Evolutionary conservation across 2,888 invertebrate species (phyloP), one percentile per base, ranked within the genome.

Genomic region (Oscheius sp.): DNA sequence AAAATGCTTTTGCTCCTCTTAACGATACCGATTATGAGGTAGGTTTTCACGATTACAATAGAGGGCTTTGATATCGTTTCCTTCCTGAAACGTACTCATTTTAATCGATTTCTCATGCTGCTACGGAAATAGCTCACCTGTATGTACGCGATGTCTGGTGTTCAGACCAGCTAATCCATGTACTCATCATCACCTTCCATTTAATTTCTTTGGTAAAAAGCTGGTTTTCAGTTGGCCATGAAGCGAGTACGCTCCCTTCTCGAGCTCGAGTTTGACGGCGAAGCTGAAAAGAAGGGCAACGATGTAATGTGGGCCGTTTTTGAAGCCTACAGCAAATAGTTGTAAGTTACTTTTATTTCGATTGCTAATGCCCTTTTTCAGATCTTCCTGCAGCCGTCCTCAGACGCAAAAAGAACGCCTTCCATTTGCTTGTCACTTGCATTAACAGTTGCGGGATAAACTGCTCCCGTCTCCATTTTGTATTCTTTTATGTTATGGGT

Each of bases 221-320:
- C 10, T 32, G 32, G 11, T 92, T 50, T 74, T 11, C 72, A 84
- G 83, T 73, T 98, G 85, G 99, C 98, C 77, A 98, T 97, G 93
- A 94, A 96, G 89, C 93, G 99, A 89, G 96, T 99, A 66, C 93
- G 98, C 84, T 94, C 96, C 87, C 92, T 99, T 65, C 92, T 99
- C 85, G 98, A 99, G 90, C 92, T 98, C 86, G 97, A 99, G 91
- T 95, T 96, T 91, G 98, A 99, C 90, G 93, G 94, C 62, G 98
- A 99, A 91, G 94, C 95, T 82, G 93, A 94, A 91, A 96, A 97
- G 91, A 85, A 85, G 79, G 82, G 82, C 73, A 82, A 89, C 83
- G 96, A 97, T 90, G 93, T 97, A 86, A 94, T 99, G 92, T 99
- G 98, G 98, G 96, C 97, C 72, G 98, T 99, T 76, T 96, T 99